Percentiles rank a stretch among this genome's conserved stretches.
Evolutionary conservation across 2,113 vertebrate genomes (phyloP).

Genomic region (Periophthalmus modestus): DNA sequence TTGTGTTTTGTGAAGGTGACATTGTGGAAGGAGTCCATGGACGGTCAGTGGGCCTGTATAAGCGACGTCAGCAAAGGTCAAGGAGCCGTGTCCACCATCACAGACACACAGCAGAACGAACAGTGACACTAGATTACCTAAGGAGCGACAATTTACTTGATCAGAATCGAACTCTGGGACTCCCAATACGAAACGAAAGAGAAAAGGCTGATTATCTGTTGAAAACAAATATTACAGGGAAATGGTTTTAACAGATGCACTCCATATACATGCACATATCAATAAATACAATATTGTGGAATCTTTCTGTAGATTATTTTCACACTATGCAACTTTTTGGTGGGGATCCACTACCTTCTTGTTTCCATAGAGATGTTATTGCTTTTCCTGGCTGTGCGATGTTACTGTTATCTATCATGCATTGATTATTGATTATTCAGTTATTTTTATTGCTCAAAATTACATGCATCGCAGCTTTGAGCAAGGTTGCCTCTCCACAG

Average conservation of each 20-base stretch:
- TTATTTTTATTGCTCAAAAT: no score
- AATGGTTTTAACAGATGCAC: neutral
- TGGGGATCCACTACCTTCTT: no score
- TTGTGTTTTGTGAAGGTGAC: conserved; percentile 80
- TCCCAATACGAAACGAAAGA: neutral
- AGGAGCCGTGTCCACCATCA: conserved; percentile 83
- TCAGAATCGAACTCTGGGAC: neutral
- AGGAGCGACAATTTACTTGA: neutral
- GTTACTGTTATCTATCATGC: no score
- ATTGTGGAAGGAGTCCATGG: conserved; percentile 95
- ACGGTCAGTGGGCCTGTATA: conserved; percentile 94
- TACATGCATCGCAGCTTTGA: no score
- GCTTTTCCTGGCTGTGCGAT: no score
- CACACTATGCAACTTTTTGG: no score
- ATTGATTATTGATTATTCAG: no score
- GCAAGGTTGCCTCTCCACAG: no score
- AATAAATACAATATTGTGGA: conserved; percentile 2
- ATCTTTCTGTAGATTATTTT: neutral
- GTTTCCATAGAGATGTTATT: no score
- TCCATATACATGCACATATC: neutral
- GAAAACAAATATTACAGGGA: neutral
- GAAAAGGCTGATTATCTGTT: neutral
- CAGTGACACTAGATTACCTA: conserved; percentile 79
- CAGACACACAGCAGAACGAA: conserved; percentile 92
- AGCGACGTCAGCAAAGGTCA: conserved; percentile 98